Conservation (phyloP, 2,888 invertebrate species). For the Anorthoa munda region DNA sequence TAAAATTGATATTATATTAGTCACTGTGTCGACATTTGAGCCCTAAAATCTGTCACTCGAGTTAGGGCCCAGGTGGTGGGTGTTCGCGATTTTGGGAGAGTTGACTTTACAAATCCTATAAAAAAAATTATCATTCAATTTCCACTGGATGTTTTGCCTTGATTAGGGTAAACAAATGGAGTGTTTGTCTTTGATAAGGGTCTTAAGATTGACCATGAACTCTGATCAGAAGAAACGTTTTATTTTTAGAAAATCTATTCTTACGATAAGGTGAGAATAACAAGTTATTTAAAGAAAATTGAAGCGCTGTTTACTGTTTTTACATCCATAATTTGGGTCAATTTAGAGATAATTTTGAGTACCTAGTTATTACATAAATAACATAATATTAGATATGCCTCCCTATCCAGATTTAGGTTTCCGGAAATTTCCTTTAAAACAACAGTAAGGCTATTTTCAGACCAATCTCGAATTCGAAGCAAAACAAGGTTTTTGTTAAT, state of each 20-base stretch:
- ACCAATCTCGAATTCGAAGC: neutral
- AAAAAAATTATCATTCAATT: too few species aligned
- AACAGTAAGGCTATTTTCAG: neutral
- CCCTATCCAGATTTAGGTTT: neutral
- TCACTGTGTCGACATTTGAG: neutral
- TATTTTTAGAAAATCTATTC: neutral
- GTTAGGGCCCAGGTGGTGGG: slow-evolving; percentile 22
- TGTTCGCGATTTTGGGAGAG: slow-evolving; percentile 7
- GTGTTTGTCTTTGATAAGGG: too few species aligned
- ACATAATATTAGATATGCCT: neutral
- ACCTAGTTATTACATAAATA: neutral
- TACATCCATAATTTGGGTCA: neutral
- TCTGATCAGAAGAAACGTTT: neutral
- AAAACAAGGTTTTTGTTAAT: neutral
- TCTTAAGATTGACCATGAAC: neutral
- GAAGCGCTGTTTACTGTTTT: neutral
- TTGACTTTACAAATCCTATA: neutral
- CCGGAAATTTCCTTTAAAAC: neutral
- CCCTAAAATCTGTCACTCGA: neutral
- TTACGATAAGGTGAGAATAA: neutral
- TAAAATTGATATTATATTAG: slow-evolving; percentile 5
- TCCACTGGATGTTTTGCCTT: too few species aligned
- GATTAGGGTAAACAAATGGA: too few species aligned
- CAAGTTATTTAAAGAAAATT: neutral
- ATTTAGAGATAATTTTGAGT: slow-evolving; percentile 2